A percentile compares a stretch with the other conserved stretches of the same genome.
phyloP scores from a whole-genome alignment of 2,888 invertebrate species.

The Eupithecia pulchellata region DNA sequence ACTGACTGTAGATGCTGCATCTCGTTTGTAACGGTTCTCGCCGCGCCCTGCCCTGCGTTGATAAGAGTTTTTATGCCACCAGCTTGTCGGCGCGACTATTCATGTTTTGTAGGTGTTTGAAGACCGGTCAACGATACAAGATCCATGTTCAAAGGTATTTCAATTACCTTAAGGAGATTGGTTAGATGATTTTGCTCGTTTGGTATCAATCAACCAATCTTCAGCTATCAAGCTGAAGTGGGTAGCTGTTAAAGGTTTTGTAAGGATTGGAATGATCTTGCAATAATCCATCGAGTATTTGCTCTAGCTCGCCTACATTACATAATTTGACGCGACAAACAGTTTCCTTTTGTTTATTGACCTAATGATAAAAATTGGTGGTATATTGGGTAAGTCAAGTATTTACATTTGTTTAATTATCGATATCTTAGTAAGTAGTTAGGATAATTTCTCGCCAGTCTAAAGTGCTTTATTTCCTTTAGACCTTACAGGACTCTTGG shows the following conservation, averaged over 20 bases:
- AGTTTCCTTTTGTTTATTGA: too few species aligned
- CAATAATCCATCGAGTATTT: not conserved
- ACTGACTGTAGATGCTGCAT: conserved; percentile 26
- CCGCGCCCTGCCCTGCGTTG: conserved; percentile 45
- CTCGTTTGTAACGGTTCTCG: conserved; percentile 51
- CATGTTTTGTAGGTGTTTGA: conserved; percentile 28
- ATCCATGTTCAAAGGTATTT: conserved; percentile 16
- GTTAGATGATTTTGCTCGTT: not conserved
- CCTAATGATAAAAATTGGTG: too few species aligned
- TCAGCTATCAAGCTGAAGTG: not conserved
- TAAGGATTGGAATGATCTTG: not conserved
- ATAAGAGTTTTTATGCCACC: conserved; percentile 33
- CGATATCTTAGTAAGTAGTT: too few species aligned
- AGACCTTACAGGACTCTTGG: too few species aligned
- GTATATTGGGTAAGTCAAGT: too few species aligned
- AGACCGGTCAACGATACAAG: conserved; percentile 20
- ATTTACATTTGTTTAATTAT: too few species aligned
- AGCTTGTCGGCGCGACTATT: conserved; percentile 27
- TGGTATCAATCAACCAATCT: too few species aligned
- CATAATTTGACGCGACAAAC: too few species aligned
- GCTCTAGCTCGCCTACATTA: not conserved
- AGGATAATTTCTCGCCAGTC: not conserved
- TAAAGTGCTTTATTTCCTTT: too few species aligned
- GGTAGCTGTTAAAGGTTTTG: not conserved
- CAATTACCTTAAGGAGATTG: conserved; percentile 21